Base-by-base conservation (phyloP, 2,888 invertebrate species). In the Nomada fucata region DNA sequence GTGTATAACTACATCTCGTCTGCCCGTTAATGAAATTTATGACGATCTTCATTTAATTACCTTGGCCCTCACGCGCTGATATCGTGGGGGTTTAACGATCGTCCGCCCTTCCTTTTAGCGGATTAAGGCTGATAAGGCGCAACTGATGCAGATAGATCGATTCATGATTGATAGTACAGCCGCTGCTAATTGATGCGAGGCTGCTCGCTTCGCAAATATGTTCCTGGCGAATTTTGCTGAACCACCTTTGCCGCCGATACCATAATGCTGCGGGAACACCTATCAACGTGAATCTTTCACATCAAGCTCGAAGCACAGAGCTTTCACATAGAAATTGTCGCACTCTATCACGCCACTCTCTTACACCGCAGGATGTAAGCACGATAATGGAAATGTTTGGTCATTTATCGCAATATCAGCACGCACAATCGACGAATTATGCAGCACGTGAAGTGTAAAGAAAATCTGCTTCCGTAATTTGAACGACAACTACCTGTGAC, bases 111-210 rank as follows among this genome's bases (percentile, higher is more conserved):
- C 85, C 85, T 85, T 81, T 80, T 69, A 80, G n/a, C 76, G 74
- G 79, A 82, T 84, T 84, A 84, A 74, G 52, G 65, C 81, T 67
- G 81, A 81, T 81, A 78, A 85, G 80, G 68, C 67, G 68, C 75
- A 84, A 73, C 74, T 65, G 78, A 71, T 70, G 82, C 76, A 71
- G 76, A 63, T 76, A 81, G 85, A 84, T 85, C 85, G 79, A 74
- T 76, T 76, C 82, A 82, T 84, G 85, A 85, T 84, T 82, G 78
- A 50, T 68, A 57, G 52, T 29, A 42, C 36, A 60, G 50, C 68
- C 52, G 79, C 64, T 75, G 55, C 60, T 75, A 83, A 83, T 83
- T 75, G 83, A 36, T 26, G 57, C 55, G n/a, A 55, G 55, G 61
- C 68, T 67, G 61, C 68, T 67, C 26, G 64, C 60, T 42, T 57